Evolutionary conservation across 1,140 invertebrate genomes (phyloP).

Genomic region (Rhopalosiphum padi): DNA sequence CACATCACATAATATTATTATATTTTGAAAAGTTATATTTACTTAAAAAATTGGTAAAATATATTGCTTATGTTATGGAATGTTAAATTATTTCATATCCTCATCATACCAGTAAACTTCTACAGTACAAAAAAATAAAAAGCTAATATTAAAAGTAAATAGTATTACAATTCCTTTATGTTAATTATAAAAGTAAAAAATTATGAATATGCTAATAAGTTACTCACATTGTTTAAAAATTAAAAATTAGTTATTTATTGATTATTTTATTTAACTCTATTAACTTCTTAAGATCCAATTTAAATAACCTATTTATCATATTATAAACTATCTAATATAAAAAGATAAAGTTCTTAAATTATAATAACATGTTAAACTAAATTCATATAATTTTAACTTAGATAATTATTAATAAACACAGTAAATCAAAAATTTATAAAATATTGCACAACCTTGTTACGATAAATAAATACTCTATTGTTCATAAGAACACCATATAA

Average conservation of each 20-base stretch:
- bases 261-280: not conserved
- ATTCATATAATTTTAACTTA: not conserved
- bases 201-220: not conserved
- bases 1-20: no score
- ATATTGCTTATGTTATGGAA: slow-evolving; percentile 6
- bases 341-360: not conserved
- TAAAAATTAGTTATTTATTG: not conserved
- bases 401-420: not conserved
- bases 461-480: slow-evolving; percentile 16
- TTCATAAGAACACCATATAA: not conserved
- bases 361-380: slow-evolving; percentile 18
- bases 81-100: slow-evolving; percentile 1
- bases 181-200: slow-evolving; percentile 39
- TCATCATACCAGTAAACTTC: not conserved
- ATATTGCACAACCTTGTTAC: slow-evolving; percentile 47
- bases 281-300: not conserved
- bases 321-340: slow-evolving; percentile 5
- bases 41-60: slow-evolving; percentile 28
- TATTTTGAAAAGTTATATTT: not conserved
- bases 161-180: not conserved
- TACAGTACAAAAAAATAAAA: not conserved
- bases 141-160: not conserved
- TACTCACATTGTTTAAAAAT: not conserved
- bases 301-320: not conserved
- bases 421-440: slow-evolving; percentile 23